Evolutionary conservation across 2,797 vertebrate species (phyloP).

Genomic region (Arctocebus calabarensis): DNA sequence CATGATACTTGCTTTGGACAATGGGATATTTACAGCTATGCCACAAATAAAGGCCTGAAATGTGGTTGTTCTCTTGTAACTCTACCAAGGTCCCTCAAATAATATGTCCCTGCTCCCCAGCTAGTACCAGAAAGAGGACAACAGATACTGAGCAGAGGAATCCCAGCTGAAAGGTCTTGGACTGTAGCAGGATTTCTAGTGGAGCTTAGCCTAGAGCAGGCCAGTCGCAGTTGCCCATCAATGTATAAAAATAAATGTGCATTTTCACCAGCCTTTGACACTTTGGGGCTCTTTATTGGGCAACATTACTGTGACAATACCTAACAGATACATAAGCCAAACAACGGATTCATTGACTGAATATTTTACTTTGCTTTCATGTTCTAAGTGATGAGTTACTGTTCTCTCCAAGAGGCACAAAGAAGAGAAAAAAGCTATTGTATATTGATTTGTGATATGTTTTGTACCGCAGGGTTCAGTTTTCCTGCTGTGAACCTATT

Average conservation of each 20-base stretch:
- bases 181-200: neutral
- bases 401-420: neutral
- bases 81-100: neutral
- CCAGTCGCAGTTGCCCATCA: neutral
- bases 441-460: neutral
- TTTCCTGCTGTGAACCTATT: neutral
- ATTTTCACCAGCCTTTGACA: neutral
- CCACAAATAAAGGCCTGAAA: neutral
- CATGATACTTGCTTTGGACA: neutral
- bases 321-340: neutral
- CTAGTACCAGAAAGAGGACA: neutral
- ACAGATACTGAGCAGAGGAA: neutral
- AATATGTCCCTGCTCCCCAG: too few species aligned
- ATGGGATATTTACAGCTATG: neutral
- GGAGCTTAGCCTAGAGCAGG: neutral
- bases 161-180: neutral
- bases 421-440: neutral
- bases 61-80: neutral
- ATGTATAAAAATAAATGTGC: neutral
- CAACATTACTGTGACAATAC: neutral
- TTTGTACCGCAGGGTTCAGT: neutral
- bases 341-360: neutral
- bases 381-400: neutral
- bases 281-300: neutral
- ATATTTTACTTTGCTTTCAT: neutral